A percentile compares a stretch with the other conserved stretches of the same genome.
phyloP scores from a whole-genome alignment of 2,113 vertebrate species.

The Indri indri region DNA sequence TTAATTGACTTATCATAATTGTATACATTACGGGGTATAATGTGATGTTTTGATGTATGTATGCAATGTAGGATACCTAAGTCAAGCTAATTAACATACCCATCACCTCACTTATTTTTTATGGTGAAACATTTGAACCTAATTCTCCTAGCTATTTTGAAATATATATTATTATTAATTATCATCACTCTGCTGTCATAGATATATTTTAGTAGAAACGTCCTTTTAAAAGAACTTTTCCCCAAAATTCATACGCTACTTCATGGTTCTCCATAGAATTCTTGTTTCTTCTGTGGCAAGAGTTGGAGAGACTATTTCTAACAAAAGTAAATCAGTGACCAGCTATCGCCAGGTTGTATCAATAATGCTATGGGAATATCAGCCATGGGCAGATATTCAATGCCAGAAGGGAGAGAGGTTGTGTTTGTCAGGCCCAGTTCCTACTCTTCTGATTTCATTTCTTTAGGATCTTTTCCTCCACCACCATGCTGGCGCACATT shows the following conservation, averaged over 20 bases:
- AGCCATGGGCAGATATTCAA: not conserved
- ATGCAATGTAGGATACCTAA: not conserved
- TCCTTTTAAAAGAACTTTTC: not conserved
- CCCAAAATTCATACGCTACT: not conserved
- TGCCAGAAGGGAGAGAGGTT: not conserved
- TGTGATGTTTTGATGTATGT: not conserved
- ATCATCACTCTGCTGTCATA: not conserved
- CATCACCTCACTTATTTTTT: not conserved
- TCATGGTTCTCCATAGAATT: not conserved
- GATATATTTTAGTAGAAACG: constrained; percentile 9
- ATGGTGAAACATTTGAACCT: not conserved
- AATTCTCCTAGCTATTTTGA: not conserved
- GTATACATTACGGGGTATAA: not conserved
- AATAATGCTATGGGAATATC: not conserved
- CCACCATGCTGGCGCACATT: not conserved
- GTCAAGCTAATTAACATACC: not conserved
- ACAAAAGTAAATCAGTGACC: not conserved
- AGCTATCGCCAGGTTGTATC: not conserved
- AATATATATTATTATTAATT: not conserved
- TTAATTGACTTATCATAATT: not conserved
- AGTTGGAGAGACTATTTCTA: not conserved
- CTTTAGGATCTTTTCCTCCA: not conserved
- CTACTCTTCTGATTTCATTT: not conserved
- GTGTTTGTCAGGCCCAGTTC: not conserved
- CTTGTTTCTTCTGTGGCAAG: not conserved